Evolutionary conservation across 2,888 invertebrate genomes (phyloP).

Genomic region (Philhelius pedissequus): DNA sequence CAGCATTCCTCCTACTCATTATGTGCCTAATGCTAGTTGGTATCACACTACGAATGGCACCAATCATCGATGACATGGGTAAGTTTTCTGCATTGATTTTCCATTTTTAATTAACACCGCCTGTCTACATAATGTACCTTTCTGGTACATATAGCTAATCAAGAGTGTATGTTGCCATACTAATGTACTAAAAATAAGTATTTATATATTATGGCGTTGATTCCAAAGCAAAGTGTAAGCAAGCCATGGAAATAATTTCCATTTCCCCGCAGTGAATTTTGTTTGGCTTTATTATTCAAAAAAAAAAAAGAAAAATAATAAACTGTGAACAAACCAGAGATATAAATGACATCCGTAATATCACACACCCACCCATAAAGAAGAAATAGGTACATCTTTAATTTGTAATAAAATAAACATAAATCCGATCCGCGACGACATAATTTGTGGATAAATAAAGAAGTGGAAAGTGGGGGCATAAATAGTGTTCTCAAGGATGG

Average conservation of each 20-base stretch:
- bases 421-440: not conserved
- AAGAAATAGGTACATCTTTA: not conserved
- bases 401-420: not conserved
- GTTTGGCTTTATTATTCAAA: not conserved
- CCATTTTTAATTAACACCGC: not conserved
- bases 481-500: conserved; percentile 39
- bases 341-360: conserved; percentile 35
- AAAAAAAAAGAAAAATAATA: not conserved
- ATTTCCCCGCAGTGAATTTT: not conserved
- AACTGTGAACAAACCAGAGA: conserved; percentile 24
- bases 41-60: conserved; percentile 94
- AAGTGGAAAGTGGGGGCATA: not conserved
- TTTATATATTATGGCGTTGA: not conserved
- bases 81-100: conserved; percentile 79
- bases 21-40: conserved; percentile 94
- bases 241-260: not conserved
- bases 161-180: conserved; percentile 29
- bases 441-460: not conserved
- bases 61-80: conserved; percentile 97
- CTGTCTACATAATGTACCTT: too few relatives aligned
- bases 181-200: not conserved
- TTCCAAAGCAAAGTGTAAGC: not conserved
- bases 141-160: not conserved
- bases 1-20: conserved; percentile 91
- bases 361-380: not conserved